Percentiles rank a stretch among this genome's conserved stretches.
Evolutionary conservation across 2,113 vertebrate genomes (phyloP).

Genomic region (Cyprinus carpio): DNA sequence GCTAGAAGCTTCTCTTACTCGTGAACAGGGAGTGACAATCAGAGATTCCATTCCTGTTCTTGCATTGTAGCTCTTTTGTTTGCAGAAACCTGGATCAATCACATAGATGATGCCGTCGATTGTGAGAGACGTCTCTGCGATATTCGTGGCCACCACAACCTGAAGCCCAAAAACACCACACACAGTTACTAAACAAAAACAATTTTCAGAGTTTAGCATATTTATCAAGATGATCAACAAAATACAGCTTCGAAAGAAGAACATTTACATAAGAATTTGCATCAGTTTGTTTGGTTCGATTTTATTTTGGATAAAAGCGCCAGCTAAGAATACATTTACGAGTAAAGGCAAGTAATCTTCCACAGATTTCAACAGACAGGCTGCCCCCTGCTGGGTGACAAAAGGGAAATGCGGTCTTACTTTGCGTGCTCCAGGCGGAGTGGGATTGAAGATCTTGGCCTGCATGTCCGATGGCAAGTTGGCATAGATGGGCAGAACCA

Average conservation of each 20-base stretch:
- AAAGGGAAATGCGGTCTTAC: conserved; percentile 61
- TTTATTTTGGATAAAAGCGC: neutral
- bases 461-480: conserved; percentile 94
- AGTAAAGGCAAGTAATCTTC: neutral
- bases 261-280: neutral
- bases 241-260: neutral
- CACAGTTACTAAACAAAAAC: neutral
- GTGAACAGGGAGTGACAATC: conserved; percentile 89
- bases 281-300: conserved; percentile 48
- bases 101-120: conserved; percentile 96
- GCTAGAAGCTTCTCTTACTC: conserved; percentile 67
- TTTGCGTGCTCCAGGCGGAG: conserved; percentile 88
- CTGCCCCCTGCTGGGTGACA: neutral
- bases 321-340: neutral
- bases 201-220: neutral
- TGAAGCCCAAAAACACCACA: conserved; percentile 50
- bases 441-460: conserved; percentile 91
- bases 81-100: conserved; percentile 94
- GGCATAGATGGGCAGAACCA: conserved; percentile 90
- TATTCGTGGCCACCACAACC: conserved; percentile 94
- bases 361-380: neutral
- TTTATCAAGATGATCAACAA: neutral
- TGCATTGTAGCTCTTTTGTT: conserved; percentile 95
- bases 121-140: conserved; percentile 91
- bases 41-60: conserved; percentile 93